Percentiles rank a stretch among this genome's conserved stretches.
phyloP scores from a whole-genome alignment of 2,797 vertebrate genomes.

The Mareca strepera region DNA sequence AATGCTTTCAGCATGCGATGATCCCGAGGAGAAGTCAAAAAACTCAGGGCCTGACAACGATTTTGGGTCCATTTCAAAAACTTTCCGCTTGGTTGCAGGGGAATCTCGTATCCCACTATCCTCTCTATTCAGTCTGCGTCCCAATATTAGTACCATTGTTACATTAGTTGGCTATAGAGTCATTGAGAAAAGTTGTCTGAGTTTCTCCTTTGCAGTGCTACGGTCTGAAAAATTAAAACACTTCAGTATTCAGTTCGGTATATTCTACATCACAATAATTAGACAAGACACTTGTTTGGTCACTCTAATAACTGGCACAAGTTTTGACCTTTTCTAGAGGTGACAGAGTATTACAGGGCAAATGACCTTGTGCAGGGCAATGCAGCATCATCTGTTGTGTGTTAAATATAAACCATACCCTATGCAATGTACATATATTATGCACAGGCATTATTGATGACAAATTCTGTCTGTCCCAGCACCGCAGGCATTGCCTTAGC shows the following conservation, averaged over 20 bases:
- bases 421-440: background rate
- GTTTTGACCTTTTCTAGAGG: background rate
- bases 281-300: background rate
- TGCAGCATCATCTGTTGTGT: fast-evolving
- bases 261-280: background rate
- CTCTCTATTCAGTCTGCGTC: slow-evolving; percentile 94
- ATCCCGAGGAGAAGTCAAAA: slow-evolving; percentile 94
- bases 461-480: background rate
- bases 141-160: slow-evolving; percentile 98
- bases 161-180: slow-evolving; percentile 80
- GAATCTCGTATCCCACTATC: slow-evolving; percentile 92
- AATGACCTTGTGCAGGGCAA: background rate
- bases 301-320: background rate
- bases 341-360: background rate
- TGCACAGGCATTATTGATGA: background rate
- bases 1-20: slow-evolving; percentile 93
- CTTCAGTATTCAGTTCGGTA: slow-evolving; percentile 1
- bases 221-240: slow-evolving; percentile 57
- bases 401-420: background rate
- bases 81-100: slow-evolving; percentile 95
- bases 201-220: slow-evolving; percentile 59
- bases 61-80: slow-evolving; percentile 96
- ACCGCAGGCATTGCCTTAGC: background rate
- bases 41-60: slow-evolving; percentile 86
- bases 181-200: slow-evolving; percentile 73